Evolutionary conservation across 2,113 vertebrate species (phyloP), one percentile per base, ranked within the genome.

Genomic region (Calidris pugnax): DNA sequence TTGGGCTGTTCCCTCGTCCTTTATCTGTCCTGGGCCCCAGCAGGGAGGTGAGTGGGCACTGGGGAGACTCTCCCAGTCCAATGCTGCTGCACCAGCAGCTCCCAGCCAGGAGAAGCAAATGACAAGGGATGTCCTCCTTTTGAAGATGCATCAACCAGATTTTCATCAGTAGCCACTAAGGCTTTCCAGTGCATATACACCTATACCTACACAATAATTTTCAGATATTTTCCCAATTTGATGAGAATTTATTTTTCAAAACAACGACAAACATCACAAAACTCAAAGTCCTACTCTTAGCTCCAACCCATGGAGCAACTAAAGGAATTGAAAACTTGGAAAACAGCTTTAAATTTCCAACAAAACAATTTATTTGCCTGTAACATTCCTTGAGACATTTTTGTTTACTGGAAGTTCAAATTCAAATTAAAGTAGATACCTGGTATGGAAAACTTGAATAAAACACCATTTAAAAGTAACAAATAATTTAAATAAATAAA

Each of bases 21-120:
- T 57, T 24, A 64, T 26, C 47, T 47, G 37, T 20, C 12, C 28
- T 56, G 26, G 26, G 28, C 11, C 13, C n/a, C 37, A 68, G 41
- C 0, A 10, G 7, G 19, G 6, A 17, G 19, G 50, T 21, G 30
- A 8, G 30, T 6, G 6, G 15, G 33, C 27, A 37, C 1, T 39
- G 35, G 20, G 41, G 28, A 89, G 7, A 37, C 51, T 37, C 22
- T 27, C 56, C 30, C 80, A 71, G 17, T 24, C n/a, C 41, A 50
- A 0, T 10, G 41, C 37, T 66, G n/a, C 14, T 88, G 85, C 27
- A 41, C 22, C 26, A 77, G 85, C 50, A 60, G 30, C 47, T 64
- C 45, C 73, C 5, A 62, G 19, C 6, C 59, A 7, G 4, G 23
- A 81, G 59, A 47, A 71, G 57, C 21, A 45, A 48, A 43, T 19